These are phyloP conservation scores for Eupeodes luniger DNA, from an alignment of 2,888 invertebrate genomes.

Conservation along the genomic window DNA sequence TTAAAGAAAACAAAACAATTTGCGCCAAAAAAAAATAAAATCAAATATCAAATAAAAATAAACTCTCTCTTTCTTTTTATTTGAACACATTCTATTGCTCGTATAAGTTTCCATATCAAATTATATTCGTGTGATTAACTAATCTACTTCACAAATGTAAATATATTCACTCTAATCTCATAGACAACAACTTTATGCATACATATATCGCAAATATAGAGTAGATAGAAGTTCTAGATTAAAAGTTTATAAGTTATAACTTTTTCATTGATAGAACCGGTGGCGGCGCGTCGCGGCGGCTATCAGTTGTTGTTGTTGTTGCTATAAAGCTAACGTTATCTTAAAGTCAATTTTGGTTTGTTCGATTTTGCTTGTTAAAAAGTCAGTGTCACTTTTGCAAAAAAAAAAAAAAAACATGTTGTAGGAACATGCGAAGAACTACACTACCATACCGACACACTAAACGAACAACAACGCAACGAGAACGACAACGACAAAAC, in stretches of 20 bases:
- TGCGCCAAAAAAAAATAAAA: slow-evolving; percentile 60
- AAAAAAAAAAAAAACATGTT: slow-evolving; percentile 43
- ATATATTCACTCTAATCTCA: not conserved
- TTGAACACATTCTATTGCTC: not conserved
- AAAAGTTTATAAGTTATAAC: slow-evolving; percentile 35
- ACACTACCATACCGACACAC: slow-evolving; percentile 5
- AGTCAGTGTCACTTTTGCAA: not conserved
- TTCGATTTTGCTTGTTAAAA: slow-evolving; percentile 5
- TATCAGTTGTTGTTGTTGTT: not conserved
- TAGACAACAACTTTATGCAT: not conserved
- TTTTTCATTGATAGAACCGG: slow-evolving; percentile 62
- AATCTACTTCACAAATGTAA: not conserved
- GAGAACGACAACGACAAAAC: too few relatives aligned
- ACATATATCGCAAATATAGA: not conserved
- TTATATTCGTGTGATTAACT: slow-evolving; percentile 5
- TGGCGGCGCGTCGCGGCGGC: not conserved
- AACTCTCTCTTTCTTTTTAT: not conserved
- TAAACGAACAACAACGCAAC: not conserved
- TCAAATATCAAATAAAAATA: not conserved
- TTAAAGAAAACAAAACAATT: slow-evolving; percentile 44
- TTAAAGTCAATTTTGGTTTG: slow-evolving; percentile 1
- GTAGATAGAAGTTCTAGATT: slow-evolving; percentile 16
- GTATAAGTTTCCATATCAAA: slow-evolving; percentile 1
- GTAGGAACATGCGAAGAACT: slow-evolving; percentile 53
- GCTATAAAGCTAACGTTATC: slow-evolving; percentile 32